Evolutionary conservation across 2,113 vertebrate genomes (phyloP), one percentile per base, ranked within the genome.

Genomic region (Neodontobutis hainanensis): DNA sequence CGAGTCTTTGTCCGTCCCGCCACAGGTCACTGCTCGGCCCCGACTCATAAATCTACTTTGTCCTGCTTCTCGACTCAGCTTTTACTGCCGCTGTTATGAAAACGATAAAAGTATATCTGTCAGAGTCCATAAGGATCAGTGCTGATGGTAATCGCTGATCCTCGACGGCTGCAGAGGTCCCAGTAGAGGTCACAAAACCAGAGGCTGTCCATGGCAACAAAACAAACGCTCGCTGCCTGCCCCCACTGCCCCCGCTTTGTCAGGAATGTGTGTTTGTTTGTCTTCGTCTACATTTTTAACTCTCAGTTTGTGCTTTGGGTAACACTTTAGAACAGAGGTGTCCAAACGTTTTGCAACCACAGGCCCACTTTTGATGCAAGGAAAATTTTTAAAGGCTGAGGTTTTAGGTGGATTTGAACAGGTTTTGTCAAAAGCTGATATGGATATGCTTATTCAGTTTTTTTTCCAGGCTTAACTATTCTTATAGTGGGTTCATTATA

Each of bases 241-340:
- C 14, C 8, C 44, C 19, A 45, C 6, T 11, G 8, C 50, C 61
- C 82, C 73, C 68, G 72, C 68, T 8, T 15, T 50, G 46, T 40
- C 65, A 71, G 83, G 81, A 90, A 88, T 87, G 83, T 80, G 70
- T 68, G 62, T 77, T 75, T 68, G 71, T 88, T 82, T 59, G 64
- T 49, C 51, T 46, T 35, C 15, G 19, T 34, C 27, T 3, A 45
- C 49, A 27, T 48, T 43, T 66, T 82, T 36, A 72, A 47, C 61
- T 38, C 32, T 47, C 38, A 12, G 43, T 12, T 46, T 44, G 32
- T 6, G 38, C 38, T 3, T 3, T 4, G 38, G 5, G 38, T 40
- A 6, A 40, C 38, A 4, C 38, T 40, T 5, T 40, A 6, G 8
- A 40, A 40, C 38, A 40, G 38, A 6, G 8, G 38, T 8, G 5